A percentile compares a stretch with the other conserved stretches of the same genome.
Evolutionary conservation across 2,797 vertebrate genomes (phyloP).

Genomic region (Chrysocyon brachyurus): DNA sequence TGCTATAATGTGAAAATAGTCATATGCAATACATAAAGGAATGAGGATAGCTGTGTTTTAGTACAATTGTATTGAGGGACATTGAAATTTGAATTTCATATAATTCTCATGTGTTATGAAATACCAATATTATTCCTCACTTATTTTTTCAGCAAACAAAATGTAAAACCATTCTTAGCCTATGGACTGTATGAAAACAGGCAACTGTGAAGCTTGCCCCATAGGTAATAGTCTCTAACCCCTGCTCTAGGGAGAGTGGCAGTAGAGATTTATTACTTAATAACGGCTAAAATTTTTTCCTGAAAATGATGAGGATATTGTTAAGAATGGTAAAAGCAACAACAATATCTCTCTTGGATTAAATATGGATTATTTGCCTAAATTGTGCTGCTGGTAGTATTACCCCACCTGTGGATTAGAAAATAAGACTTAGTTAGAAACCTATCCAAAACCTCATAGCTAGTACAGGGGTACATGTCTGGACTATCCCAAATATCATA

Average conservation of each 20-base stretch:
- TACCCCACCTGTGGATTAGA: accelerated
- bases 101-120: not conserved
- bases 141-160: not conserved
- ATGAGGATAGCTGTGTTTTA: not conserved
- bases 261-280: not conserved
- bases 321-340: not conserved
- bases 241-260: not conserved
- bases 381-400: not conserved
- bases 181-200: not conserved
- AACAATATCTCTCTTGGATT: not conserved
- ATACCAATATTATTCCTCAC: not conserved
- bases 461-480: too few relatives aligned
- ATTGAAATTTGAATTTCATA: not conserved
- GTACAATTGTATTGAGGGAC: not conserved
- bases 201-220: not conserved
- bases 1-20: not conserved
- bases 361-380: not conserved
- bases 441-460: not conserved
- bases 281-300: not conserved
- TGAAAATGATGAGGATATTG: not conserved
- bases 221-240: not conserved
- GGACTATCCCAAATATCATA: not conserved
- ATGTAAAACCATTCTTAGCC: not conserved
- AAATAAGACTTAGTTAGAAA: not conserved
- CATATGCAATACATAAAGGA: not conserved